Percentiles rank a stretch among this genome's conserved stretches.
Evolutionary conservation across 2,888 invertebrate genomes (phyloP).

Genomic region (Cantharis nigra): DNA sequence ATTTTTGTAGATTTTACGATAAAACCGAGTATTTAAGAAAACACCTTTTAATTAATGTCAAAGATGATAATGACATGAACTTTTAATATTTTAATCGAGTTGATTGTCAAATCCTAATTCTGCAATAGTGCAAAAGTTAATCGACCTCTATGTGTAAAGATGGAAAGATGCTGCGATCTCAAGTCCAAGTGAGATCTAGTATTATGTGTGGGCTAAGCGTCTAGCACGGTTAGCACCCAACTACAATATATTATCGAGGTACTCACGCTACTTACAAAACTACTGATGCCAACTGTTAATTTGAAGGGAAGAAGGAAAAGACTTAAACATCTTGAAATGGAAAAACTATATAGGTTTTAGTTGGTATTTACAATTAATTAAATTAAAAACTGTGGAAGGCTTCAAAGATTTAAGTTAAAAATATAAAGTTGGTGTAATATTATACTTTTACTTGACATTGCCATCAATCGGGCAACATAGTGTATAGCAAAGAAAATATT

Average conservation of each 20-base stretch:
- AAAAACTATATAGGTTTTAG: no score
- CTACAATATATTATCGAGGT: no score
- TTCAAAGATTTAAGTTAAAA: not conserved
- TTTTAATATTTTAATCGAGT: not conserved
- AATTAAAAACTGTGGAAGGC: not conserved
- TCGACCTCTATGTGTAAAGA: no score
- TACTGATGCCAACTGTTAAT: no score
- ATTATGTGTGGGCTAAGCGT: no score
- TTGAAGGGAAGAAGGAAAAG: no score
- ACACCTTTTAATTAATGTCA: not conserved
- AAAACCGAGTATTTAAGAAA: not conserved
- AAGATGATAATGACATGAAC: not conserved
- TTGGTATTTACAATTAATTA: no score
- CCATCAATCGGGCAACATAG: not conserved
- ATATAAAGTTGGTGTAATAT: not conserved
- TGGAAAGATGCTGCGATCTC: no score
- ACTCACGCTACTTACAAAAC: no score
- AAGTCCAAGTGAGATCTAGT: no score
- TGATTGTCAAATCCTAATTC: not conserved
- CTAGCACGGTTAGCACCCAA: no score
- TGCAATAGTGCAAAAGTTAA: not conserved
- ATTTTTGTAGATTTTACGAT: not conserved
- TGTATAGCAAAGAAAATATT: not conserved
- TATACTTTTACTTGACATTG: not conserved
- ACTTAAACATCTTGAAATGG: no score